Percentiles rank a stretch among this genome's conserved stretches.
Conservation (phyloP, 2,797 vertebrate genomes). For the Mormyrops boulengeri region DNA sequence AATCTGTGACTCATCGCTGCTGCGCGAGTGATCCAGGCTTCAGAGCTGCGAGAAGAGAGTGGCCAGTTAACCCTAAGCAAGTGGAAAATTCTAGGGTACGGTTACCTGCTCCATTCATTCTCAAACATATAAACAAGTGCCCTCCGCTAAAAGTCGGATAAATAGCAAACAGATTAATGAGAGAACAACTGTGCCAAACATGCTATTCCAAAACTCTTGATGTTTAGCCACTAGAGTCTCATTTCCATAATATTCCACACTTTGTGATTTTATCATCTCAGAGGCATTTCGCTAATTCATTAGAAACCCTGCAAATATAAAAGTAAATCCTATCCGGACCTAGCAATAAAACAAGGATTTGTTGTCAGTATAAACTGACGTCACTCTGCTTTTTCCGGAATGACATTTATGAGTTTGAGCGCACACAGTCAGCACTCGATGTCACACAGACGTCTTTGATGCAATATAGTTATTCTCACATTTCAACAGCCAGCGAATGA, state of each 20-base stretch:
- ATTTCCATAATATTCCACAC: background rate
- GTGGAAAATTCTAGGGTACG: background rate
- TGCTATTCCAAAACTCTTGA: background rate
- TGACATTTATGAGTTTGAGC: background rate
- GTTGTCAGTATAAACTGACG: background rate
- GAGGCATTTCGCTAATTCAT: background rate
- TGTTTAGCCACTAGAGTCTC: background rate
- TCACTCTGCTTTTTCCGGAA: background rate
- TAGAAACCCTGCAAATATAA: background rate
- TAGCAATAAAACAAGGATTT: constrained; percentile 8
- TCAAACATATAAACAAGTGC: background rate
- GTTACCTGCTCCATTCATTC: background rate
- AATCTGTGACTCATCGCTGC: background rate
- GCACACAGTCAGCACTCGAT: background rate
- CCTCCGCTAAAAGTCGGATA: background rate
- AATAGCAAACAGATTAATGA: background rate
- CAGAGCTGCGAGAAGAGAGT: background rate
- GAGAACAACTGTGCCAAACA: background rate
- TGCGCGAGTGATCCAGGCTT: background rate
- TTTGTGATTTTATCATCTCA: constrained; percentile 4
- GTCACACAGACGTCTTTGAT: background rate
- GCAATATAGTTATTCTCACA: background rate
- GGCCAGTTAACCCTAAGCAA: background rate
- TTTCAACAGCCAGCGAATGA: background rate
- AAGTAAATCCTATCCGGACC: constrained; percentile 10